Percentiles rank a stretch among this genome's conserved stretches.
phyloP scores from a whole-genome alignment of 1,140 invertebrate species.

The Saccostrea glomerata region DNA sequence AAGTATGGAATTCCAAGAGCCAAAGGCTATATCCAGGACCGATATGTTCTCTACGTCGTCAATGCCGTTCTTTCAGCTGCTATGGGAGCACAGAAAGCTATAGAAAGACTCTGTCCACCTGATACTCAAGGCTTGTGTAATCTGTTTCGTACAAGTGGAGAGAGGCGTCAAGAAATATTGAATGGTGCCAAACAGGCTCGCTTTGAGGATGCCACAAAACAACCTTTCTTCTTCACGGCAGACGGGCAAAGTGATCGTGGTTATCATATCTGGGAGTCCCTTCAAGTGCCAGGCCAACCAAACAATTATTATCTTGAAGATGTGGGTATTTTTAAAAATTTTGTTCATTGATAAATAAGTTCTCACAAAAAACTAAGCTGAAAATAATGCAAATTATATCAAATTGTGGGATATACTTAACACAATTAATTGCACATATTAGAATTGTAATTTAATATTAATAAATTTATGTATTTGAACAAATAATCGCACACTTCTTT shows the following conservation, averaged over 20 bases:
- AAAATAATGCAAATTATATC: too few species aligned
- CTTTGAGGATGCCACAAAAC: constrained; percentile 72
- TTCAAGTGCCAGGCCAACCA: constrained; percentile 31
- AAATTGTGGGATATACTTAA: too few species aligned
- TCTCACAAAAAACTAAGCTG: too few species aligned
- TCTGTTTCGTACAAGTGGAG: constrained; percentile 66
- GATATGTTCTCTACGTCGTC: constrained; percentile 74
- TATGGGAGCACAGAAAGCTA: constrained; percentile 68
- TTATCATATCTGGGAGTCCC: constrained; percentile 75
- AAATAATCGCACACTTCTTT: constrained; percentile 1
- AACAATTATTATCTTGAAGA: constrained; percentile 60
- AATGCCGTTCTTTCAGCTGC: constrained; percentile 76
- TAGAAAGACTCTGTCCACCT: constrained; percentile 62
- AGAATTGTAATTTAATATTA: too few species aligned
- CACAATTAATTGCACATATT: too few species aligned
- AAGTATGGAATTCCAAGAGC: constrained; percentile 64
- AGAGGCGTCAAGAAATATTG: constrained; percentile 67
- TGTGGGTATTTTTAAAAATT: constrained; percentile 59
- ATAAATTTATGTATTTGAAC: too few species aligned
- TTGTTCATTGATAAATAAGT: too few species aligned
- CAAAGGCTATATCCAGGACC: constrained; percentile 73
- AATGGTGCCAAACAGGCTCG: constrained; percentile 63
- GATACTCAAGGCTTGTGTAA: constrained; percentile 62
- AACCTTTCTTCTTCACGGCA: constrained; percentile 73
- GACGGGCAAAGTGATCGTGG: constrained; percentile 74